Evolutionary conservation across 2,113 vertebrate genomes (phyloP).

Genomic region (Protobothrops flavoviridis): DNA sequence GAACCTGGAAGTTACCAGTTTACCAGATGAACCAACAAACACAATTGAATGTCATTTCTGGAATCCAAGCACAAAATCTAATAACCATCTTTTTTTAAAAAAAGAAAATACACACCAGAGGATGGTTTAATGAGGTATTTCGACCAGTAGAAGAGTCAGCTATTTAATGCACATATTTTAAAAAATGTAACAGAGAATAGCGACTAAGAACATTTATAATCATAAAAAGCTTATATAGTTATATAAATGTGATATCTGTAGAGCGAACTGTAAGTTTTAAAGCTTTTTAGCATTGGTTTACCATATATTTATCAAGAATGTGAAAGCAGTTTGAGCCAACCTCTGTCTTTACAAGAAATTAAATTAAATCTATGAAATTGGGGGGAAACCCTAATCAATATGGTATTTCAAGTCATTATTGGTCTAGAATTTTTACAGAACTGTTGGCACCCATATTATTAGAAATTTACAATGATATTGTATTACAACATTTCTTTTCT

Average conservation of each 20-base stretch:
- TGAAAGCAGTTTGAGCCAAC: neutral
- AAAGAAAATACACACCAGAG: neutral
- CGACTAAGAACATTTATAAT: neutral
- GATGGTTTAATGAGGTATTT: neutral
- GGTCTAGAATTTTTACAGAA: neutral
- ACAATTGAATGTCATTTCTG: neutral
- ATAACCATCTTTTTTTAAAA: neutral
- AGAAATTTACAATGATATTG: neutral
- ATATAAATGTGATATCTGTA: neutral
- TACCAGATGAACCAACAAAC: neutral
- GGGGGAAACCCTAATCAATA: neutral
- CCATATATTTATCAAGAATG: neutral
- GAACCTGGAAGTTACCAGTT: neutral
- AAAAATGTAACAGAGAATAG: neutral
- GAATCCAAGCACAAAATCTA: neutral
- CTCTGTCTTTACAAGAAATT: neutral
- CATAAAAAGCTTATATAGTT: neutral
- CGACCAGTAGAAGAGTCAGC: neutral
- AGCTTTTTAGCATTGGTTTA: neutral
- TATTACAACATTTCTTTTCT: neutral
- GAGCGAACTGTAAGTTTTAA: neutral
- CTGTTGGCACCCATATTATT: neutral
- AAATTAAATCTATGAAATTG: neutral
- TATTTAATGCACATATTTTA: neutral
- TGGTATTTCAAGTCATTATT: neutral